Percentiles rank a stretch among this genome's conserved stretches.
These are phyloP conservation scores for Sarcophaga bullata DNA, from an alignment of 1,140 invertebrate genomes.

Conservation along the genomic window DNA sequence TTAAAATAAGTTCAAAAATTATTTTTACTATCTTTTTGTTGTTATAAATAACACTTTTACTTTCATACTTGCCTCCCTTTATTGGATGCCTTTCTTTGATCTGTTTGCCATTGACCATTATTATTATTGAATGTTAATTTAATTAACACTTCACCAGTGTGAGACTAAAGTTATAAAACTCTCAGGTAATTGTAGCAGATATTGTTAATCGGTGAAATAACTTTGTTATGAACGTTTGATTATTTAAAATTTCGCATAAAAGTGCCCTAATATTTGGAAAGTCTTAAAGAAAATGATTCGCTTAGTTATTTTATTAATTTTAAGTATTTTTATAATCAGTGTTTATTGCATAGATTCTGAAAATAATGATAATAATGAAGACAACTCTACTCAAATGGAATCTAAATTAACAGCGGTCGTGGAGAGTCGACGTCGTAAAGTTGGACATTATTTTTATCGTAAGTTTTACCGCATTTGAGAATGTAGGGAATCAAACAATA, in stretches of 20 bases:
- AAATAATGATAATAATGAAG: background rate
- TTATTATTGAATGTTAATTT: background rate
- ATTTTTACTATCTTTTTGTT: no score
- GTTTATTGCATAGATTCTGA: background rate
- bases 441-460: constrained; percentile 25
- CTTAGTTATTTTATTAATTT: background rate
- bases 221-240: background rate
- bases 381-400: background rate
- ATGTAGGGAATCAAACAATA: no score
- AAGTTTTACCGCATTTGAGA: background rate
- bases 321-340: background rate
- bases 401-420: background rate
- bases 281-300: background rate
- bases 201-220: background rate
- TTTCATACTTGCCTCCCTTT: background rate
- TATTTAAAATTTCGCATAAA: background rate
- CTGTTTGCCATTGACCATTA: background rate
- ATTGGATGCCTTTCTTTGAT: background rate
- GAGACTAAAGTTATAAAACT: constrained; percentile 4
- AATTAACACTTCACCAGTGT: background rate
- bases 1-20: no score
- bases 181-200: background rate
- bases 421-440: constrained; percentile 1
- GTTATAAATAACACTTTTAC: no score
- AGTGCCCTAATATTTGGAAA: background rate